Conservation (phyloP, 2,113 vertebrate species). For the Notarius quadriscutis region DNA sequence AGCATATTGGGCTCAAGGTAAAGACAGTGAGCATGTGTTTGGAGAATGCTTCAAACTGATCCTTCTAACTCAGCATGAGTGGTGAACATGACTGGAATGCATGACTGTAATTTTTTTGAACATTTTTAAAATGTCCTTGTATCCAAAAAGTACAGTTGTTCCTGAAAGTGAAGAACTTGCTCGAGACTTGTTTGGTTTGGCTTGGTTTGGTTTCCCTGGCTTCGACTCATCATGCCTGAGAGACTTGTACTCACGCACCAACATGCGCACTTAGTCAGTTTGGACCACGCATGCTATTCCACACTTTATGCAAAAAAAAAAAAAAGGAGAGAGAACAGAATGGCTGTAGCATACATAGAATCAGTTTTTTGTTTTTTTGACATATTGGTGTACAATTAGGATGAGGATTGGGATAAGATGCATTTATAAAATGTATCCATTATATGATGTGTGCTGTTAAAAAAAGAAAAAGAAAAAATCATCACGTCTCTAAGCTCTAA, state of each 20-base stretch:
- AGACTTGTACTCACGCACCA: neutral
- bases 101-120: neutral
- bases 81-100: neutral
- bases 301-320: neutral
- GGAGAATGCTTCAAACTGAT: neutral
- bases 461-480: neutral
- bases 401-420: neutral
- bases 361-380: too few relatives aligned
- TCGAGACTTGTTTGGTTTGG: neutral
- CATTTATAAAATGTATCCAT: neutral
- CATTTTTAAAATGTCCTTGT: neutral
- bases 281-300: neutral
- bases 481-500: neutral
- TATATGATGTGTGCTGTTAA: neutral
- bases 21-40: neutral
- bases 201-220: neutral
- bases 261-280: neutral
- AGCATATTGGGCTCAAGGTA: neutral
- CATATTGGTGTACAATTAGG: neutral
- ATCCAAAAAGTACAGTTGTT: neutral
- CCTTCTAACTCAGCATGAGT: neutral
- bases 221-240: slow-evolving; percentile 24
- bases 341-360: neutral
- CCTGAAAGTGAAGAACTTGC: neutral
- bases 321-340: neutral